A percentile compares a stretch with the other conserved stretches of the same genome.
phyloP scores from a whole-genome alignment of 1,140 invertebrate genomes.

The Oscheius sp. region DNA sequence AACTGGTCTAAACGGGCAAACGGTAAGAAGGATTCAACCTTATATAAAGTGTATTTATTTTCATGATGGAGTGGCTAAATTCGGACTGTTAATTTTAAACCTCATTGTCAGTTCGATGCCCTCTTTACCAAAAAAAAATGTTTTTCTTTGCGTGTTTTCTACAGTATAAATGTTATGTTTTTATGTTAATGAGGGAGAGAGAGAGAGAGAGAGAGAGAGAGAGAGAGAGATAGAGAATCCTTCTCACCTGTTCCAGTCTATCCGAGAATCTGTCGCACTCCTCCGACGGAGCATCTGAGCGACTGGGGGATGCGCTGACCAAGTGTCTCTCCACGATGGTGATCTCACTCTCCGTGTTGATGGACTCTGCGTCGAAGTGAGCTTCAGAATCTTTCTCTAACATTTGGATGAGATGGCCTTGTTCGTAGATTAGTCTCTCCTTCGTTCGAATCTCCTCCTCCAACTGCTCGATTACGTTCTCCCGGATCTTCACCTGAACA shows the following conservation, averaged over 20 bases:
- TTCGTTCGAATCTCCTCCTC: slow-evolving; percentile 26
- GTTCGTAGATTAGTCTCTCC: slow-evolving; percentile 19
- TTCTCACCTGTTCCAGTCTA: not conserved
- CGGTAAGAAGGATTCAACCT: too few species aligned
- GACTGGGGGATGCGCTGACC: slow-evolving; percentile 18
- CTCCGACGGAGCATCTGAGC: not conserved
- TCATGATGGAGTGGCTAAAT: too few species aligned
- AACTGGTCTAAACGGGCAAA: too few species aligned
- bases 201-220: too few species aligned
- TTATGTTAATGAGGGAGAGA: too few species aligned
- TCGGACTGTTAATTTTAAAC: too few species aligned
- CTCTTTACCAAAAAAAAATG: too few species aligned
- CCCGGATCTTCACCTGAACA: slow-evolving; percentile 6
- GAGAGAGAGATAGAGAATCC: not conserved
- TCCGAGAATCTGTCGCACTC: not conserved
- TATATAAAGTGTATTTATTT: too few species aligned
- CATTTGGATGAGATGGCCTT: slow-evolving; percentile 19
- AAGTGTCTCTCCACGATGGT: slow-evolving; percentile 22
- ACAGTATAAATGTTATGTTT: too few species aligned
- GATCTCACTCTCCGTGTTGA: slow-evolving; percentile 29
- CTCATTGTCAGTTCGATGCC: too few species aligned
- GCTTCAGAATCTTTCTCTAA: slow-evolving; percentile 19
- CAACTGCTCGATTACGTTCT: slow-evolving; percentile 19
- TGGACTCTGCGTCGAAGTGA: too few species aligned
- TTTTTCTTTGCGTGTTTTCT: too few species aligned